A percentile compares a stretch with the other conserved stretches of the same genome.
phyloP scores from a whole-genome alignment of 1,140 invertebrate genomes.

The Amphibalanus amphitrite region DNA sequence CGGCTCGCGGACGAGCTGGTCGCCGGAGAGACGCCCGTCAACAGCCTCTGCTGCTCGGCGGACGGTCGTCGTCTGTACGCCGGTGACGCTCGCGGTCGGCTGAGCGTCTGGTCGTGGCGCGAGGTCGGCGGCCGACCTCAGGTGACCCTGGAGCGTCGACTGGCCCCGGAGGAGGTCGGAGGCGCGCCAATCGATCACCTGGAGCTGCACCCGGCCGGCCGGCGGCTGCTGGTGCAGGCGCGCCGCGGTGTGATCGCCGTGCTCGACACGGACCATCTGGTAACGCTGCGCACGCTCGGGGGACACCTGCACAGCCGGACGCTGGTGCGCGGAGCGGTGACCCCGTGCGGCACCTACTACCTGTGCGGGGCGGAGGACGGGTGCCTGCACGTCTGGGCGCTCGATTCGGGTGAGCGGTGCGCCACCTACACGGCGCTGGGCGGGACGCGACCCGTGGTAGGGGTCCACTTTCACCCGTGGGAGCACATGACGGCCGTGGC shows the following conservation, averaged over 20 bases:
- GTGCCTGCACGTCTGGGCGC: neutral
- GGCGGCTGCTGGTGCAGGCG: neutral
- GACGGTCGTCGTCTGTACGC: neutral
- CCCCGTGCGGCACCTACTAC: neutral
- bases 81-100: neutral
- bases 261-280: neutral
- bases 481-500: neutral
- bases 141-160: neutral
- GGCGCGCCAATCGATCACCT: neutral
- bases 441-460: neutral
- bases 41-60: neutral
- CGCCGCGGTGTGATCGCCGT: neutral
- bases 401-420: neutral
- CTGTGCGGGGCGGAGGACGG: neutral
- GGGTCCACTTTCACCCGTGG: neutral
- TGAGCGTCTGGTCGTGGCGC: neutral
- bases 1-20: neutral
- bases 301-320: neutral
- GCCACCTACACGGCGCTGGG: constrained; percentile 1
- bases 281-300: neutral
- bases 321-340: neutral
- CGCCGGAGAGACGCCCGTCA: neutral
- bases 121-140: neutral
- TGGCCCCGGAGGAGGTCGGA: neutral
- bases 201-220: neutral